Evolutionary conservation across 2,113 vertebrate species (phyloP).

Genomic region (Mesoclemmys tuberculata): DNA sequence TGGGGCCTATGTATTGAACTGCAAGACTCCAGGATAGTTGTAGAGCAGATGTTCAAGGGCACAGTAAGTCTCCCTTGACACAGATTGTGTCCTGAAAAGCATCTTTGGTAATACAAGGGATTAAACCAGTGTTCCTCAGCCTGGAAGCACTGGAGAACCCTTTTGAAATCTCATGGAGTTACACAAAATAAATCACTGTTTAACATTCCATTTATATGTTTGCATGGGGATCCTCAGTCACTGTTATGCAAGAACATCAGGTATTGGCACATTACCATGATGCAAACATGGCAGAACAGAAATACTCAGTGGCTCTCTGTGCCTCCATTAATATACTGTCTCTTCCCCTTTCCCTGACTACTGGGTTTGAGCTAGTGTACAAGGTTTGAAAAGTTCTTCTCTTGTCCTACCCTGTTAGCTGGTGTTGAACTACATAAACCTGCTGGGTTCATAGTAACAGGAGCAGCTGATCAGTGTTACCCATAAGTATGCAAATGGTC

Average conservation of each 20-base stretch:
- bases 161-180: background rate
- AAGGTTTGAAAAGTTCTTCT: background rate
- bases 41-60: conserved; percentile 13
- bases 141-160: background rate
- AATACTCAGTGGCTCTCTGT: background rate
- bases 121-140: rapidly evolving
- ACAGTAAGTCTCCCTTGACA: background rate
- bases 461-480: background rate
- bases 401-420: background rate
- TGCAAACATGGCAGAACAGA: background rate
- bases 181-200: background rate
- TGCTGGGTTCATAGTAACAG: background rate
- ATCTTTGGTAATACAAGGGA: background rate
- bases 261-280: background rate
- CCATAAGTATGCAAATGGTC: background rate
- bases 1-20: conserved; percentile 30
- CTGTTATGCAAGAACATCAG: background rate
- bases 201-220: background rate
- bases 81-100: background rate
- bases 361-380: background rate
- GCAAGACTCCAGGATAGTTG: background rate
- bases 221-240: background rate
- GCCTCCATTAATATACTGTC: background rate
- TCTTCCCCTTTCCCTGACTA: background rate
- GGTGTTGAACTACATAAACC: background rate